Percentiles rank a stretch among this genome's conserved stretches.
Conservation (phyloP, 2,888 invertebrate genomes). For the Plebejus argus region DNA sequence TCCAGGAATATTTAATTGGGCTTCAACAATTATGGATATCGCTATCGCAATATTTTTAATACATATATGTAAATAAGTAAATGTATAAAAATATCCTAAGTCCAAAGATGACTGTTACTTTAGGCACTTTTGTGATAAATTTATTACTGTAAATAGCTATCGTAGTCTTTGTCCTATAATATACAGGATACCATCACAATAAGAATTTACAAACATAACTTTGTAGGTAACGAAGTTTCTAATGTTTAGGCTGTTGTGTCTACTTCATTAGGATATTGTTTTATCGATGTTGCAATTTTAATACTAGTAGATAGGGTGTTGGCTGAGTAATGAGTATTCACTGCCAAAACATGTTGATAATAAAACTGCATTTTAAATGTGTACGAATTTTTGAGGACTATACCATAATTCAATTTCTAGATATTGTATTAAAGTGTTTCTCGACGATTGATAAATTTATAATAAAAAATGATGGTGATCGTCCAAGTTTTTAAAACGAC, state of each 20-base stretch:
- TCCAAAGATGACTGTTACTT: slow-evolving; percentile 72
- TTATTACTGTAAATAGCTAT: slow-evolving; percentile 67
- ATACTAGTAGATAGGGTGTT: slow-evolving; percentile 46
- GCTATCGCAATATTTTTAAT: slow-evolving; percentile 60
- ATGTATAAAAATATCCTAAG: slow-evolving; percentile 47
- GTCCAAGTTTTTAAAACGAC: slow-evolving; percentile 33
- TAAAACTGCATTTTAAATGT: slow-evolving; percentile 56
- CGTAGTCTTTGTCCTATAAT: slow-evolving; percentile 36
- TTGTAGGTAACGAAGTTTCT: slow-evolving; percentile 26
- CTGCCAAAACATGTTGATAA: slow-evolving; percentile 66
- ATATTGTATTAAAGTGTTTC: slow-evolving; percentile 41
- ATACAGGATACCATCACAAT: slow-evolving; percentile 23
- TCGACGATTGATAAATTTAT: slow-evolving; percentile 33
- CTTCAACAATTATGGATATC: slow-evolving; percentile 65
- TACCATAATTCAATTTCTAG: slow-evolving; percentile 51
- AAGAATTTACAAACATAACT: slow-evolving; percentile 29
- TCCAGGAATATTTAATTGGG: slow-evolving; percentile 71
- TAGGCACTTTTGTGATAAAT: slow-evolving; percentile 75
- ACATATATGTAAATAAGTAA: slow-evolving; percentile 49
- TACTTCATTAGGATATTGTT: slow-evolving; percentile 37
- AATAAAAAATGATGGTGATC: slow-evolving; percentile 22
- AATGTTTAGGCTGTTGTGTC: slow-evolving; percentile 30
- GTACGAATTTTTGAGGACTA: slow-evolving; percentile 75
- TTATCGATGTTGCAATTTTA: slow-evolving; percentile 42
- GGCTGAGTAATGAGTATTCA: slow-evolving; percentile 50